Base-by-base conservation (phyloP, 37 sponge, comb jelly and placozoan species). In the Amphimedon queenslandica region DNA sequence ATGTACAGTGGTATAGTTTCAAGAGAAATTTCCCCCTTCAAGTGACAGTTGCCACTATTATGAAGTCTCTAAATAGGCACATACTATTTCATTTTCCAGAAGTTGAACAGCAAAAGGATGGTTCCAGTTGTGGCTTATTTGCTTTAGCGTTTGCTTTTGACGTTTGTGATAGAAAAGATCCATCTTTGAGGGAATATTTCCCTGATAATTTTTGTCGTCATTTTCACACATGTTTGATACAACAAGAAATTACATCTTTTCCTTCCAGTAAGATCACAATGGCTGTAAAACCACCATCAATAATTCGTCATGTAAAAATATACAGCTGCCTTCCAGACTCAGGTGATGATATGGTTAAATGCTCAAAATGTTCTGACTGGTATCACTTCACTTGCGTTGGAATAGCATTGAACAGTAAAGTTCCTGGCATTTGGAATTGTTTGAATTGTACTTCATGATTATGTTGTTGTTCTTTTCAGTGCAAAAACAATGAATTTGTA, bases 341-440 rank as follows among this genome's bases (percentile, higher is more conserved):
- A 47, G 41, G 47, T 71, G n/a, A n/a, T n/a, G 51, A 42, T 2
- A 71, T 71, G 72, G 51, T 71, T 42, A 47, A 40, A n/a, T 71
- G 72, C 47, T 41, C 41, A 27, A 24, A 25, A 51, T 71, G 72
- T 42, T 29, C 27, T 28, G 43, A 47, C 34, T 71, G 72, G 72
- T 71, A 43, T 24, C 72, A 71, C 72, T 71, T 32, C 30, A 71
- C 32, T 43, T 71, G 72, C 32, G 51, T 71, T 41, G 51, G 51
- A 30, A 30, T 71, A 30, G 29, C 8, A 13, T 47, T 47, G 53
- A 47, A 47, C 8, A 47, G 13, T 47, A 47, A 47, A 47, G 13
- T 47, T 18, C 53, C 53, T 18, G 53, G 53, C 8, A 47, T 47
- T 18, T 47, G 53, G 53, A 47, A 47, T 13, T 47, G 53, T 47